Base-by-base conservation (phyloP, 2,888 invertebrate genomes). In the Kuschelorhynchus macadamiae region DNA sequence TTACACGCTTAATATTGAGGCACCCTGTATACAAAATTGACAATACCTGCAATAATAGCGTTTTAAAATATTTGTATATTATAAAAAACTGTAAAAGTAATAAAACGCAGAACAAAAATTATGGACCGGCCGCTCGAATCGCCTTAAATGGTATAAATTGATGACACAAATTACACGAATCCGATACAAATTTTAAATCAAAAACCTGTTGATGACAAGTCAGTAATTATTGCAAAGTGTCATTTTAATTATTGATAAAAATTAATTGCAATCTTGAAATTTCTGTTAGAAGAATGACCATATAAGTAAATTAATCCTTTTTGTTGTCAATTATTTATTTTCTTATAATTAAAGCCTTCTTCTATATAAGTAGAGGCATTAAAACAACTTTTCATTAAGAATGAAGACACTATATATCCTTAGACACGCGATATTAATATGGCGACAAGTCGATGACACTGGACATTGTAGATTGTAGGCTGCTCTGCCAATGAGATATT, bases 361-460 rank as follows among this genome's bases (percentile, higher is more conserved):
- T 70, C 73, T 73, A 73, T 73, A 73, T 73, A 73, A 71, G 73
- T 79, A 78, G 75, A 74, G 74, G 75, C 75, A 79, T 79, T 79
- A 78, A 77, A 79, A 77, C 78, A 73, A 74, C 79, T 78, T 79
- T 79, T 79, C 78, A 73, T 72, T 72, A 78, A 79, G 78, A 78
- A 79, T 80, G 79, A 79, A 80, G 79, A 78, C 78, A 78, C 79
- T 77, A 76, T 77, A 78, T 76, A 77, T 75, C 69, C 75, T 72
- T 73, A 75, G 78, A 79, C 80, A 80, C 79, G 80, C 80, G 79
- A 81, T 82, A 82, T 82, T 81, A 82, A 82, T 81, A 82, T 80
- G 78, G 81, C 80, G 81, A 81, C 81, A 80, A 81, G 83, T 81
- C 82, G 81, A 81, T 82, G 82, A 82, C 81, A 82, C 81, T 80